These are phyloP conservation scores for Xestia sexstrigata DNA, from an alignment of 2,888 invertebrate genomes.

Conservation along the genomic window DNA sequence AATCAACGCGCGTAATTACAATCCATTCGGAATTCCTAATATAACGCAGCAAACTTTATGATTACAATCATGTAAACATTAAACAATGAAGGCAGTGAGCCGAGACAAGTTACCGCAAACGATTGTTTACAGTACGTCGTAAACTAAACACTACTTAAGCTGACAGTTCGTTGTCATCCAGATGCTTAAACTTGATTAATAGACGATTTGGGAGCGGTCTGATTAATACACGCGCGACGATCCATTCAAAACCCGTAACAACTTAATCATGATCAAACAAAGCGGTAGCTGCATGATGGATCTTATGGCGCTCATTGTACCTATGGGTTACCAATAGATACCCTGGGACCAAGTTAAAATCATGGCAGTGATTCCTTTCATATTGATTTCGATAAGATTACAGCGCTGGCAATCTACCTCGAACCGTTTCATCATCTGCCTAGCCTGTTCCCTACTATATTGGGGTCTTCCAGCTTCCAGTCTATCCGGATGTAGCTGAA, in stretches of 20 bases:
- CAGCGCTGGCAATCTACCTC: neutral
- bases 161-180: conserved; percentile 89
- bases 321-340: conserved; percentile 36
- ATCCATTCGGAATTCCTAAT: conserved; percentile 46
- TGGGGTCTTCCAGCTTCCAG: too few species aligned
- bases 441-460: too few species aligned
- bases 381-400: neutral
- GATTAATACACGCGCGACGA: conserved; percentile 84
- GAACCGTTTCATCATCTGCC: neutral
- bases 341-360: neutral
- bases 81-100: conserved; percentile 83
- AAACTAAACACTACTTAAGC: conserved; percentile 89
- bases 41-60: conserved; percentile 66
- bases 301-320: conserved; percentile 61
- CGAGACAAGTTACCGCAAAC: conserved; percentile 83
- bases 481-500: too few species aligned
- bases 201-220: conserved; percentile 84
- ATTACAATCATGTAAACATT: conserved; percentile 82
- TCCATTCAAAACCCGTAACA: conserved; percentile 80
- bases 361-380: neutral
- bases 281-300: conserved; percentile 77
- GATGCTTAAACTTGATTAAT: conserved; percentile 90
- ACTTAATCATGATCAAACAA: conserved; percentile 85
- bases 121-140: conserved; percentile 84
- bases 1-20: conserved; percentile 46